Conservation (phyloP, 2,888 invertebrate species). For the Teleiodes luculella region DNA sequence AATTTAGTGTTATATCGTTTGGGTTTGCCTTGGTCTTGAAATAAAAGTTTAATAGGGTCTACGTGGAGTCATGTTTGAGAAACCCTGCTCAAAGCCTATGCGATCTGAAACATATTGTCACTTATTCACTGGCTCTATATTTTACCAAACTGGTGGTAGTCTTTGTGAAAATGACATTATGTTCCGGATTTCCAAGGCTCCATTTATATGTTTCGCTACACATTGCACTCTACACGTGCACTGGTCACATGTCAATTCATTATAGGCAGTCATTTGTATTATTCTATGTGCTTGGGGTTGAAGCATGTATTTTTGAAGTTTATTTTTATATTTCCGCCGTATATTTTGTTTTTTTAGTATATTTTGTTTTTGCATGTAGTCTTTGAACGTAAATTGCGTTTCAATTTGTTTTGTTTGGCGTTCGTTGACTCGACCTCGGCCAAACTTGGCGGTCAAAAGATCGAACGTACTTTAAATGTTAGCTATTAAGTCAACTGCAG, state of each 20-base stretch:
- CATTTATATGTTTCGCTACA: conserved; percentile 6
- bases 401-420: background rate
- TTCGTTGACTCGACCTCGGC: conserved; percentile 2
- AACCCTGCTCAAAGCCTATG: too few species aligned
- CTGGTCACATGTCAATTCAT: background rate
- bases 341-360: background rate
- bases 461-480: conserved; percentile 23
- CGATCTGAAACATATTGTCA: background rate
- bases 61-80: too few species aligned
- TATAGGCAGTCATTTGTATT: background rate
- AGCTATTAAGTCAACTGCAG: conserved; percentile 68
- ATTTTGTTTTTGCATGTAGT: background rate
- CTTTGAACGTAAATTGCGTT: background rate
- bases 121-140: background rate
- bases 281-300: background rate
- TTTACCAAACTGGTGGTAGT: background rate
- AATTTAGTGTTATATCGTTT: too few species aligned
- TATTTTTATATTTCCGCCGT: background rate
- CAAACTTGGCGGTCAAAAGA: conserved; percentile 8
- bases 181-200: conserved; percentile 8
- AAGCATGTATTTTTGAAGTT: conserved; percentile 6
- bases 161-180: background rate
- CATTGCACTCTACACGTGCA: conserved; percentile 6
- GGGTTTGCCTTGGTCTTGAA: too few species aligned
- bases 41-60: too few species aligned